Base-by-base conservation (phyloP, 30 jellyfish, hydroid and myxozoan genomes). In the Nemopilema nomurai region DNA sequence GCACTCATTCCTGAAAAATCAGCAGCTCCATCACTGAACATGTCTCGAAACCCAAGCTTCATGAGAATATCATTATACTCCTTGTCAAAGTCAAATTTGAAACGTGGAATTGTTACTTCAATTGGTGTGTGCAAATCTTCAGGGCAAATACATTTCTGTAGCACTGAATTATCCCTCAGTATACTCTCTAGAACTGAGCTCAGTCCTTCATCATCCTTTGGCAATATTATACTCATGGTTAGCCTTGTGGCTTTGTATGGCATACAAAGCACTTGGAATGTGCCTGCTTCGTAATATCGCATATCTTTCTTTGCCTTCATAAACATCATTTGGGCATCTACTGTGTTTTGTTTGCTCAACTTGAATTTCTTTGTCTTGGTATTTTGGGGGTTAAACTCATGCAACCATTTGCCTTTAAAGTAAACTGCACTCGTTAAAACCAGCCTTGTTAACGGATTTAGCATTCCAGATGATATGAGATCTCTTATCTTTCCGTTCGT, bases 371-470 rank as follows among this genome's bases (percentile, higher is more conserved):
- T 77, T 17, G 51, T 24, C 29, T 18, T 63, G 23, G 97, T 87
- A 32, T 49, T 32, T 21, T 28, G 16, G 26, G 51, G 74, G 20
- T 81, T 29, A 74, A 92, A 92, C 33, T 78, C 82, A 18, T 82
- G 79, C 77, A 53, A 49, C 98, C 98, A 92, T 20, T 84, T 28
- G 17, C 92, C 97, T n/a, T 92, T 92, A 72, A 92, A 92, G 64
- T 92, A 88, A 8, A 92, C 92, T 23, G 97, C 98, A 77, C 91
- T 92, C 17, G 96, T 83, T 67, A 92, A 22, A 32, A 92, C 97
- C 29, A 92, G 84, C 72, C 96, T 74, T 26, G 98, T 92, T 25
- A 80, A 26, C 0, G 82, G 51, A 20, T 73, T 29, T 33, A 92
- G 62, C 33, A 74, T 53, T 32, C 93, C 90, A 21, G 89, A 51